Evolutionary conservation across 2,797 vertebrate genomes (phyloP), one percentile per base, ranked within the genome.

Genomic region (Miichthys miiuy): DNA sequence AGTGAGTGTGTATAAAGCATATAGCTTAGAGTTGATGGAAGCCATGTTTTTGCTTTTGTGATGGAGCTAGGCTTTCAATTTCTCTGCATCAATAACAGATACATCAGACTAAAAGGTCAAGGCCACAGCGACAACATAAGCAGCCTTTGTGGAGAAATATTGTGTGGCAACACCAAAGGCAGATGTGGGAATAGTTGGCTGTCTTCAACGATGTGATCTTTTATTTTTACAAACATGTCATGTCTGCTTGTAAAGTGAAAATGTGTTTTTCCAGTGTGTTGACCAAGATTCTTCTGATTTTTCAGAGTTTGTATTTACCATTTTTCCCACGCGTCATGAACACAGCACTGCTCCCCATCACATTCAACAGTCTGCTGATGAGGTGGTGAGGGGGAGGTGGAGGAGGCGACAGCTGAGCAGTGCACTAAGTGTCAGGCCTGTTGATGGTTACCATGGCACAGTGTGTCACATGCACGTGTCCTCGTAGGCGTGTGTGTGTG

Each of bases 371-470:
- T 72, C 70, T 82, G 75, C 79, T 79, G 88, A 78, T 75, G 81
- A 85, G 73, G 64, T 80, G 84, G 63, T 74, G 77, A 81, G 85
- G 85, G 64, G 86, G 87, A 80, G 79, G 86, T 58, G 79, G 82
- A 89, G 84, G 86, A 87, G 76, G 89, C 50, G 75, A 87, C 91
- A 89, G 90, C 87, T 91, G 92, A 94, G 83, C 81, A 81, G 48
- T 75, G 82, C 75, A 74, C 55, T 52, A 81, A 82, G 88, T 87
- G 91, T 90, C 91, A 84, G 81, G 85, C 77, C 87, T 84, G 82
- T 82, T 84, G 72, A 81, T 77, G 88, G 91, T 95, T 94, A 80
- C 92, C 92, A 95, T 95, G 93, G 93, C 38, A 58, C 66, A 63
- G 82, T 87, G 89, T 89, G 90, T 93, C 75, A 74, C 88, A 85